phyloP scores from a whole-genome alignment of 2,797 vertebrate genomes.

The Anabas testudineus region DNA sequence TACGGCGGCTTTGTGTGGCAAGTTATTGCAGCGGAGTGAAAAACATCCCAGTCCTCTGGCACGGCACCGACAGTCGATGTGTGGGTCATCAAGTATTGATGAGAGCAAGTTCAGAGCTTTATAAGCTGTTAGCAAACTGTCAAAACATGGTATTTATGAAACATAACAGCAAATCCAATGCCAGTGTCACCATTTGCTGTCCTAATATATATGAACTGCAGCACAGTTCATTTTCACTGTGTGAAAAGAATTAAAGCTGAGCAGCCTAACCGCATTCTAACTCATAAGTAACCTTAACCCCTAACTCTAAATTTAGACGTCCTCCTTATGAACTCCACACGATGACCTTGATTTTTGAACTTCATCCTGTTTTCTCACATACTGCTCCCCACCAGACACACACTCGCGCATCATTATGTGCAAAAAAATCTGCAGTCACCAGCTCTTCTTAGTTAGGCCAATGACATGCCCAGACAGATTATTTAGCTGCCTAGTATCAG shows the following conservation, averaged over 20 bases:
- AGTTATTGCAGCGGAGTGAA: slow-evolving; percentile 18
- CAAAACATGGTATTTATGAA: neutral
- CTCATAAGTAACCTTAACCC: slow-evolving; percentile 54
- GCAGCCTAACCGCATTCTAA: too few relatives aligned
- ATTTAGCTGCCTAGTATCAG: slow-evolving; percentile 54
- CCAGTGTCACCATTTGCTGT: neutral
- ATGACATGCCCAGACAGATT: slow-evolving; percentile 34
- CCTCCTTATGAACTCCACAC: slow-evolving; percentile 30
- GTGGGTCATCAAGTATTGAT: slow-evolving; percentile 16
- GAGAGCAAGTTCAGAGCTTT: slow-evolving; percentile 12
- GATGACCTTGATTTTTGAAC: slow-evolving; percentile 53
- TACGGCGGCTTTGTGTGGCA: slow-evolving; percentile 8
- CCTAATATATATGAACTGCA: too few relatives aligned
- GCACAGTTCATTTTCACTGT: neutral
- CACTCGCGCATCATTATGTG: neutral
- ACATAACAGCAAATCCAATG: neutral
- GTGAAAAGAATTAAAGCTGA: too few relatives aligned
- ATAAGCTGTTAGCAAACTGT: neutral
- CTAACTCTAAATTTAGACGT: slow-evolving; percentile 57
- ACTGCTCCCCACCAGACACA: neutral
- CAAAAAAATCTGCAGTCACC: slow-evolving; percentile 4
- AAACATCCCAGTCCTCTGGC: slow-evolving; percentile 4
- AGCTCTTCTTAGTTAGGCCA: slow-evolving; percentile 21
- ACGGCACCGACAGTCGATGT: neutral
- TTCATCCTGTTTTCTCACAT: slow-evolving; percentile 42